Percentiles rank a stretch among this genome's conserved stretches.
Conservation (phyloP, 2,797 vertebrate genomes). For the Crocodylus rhombifer region DNA sequence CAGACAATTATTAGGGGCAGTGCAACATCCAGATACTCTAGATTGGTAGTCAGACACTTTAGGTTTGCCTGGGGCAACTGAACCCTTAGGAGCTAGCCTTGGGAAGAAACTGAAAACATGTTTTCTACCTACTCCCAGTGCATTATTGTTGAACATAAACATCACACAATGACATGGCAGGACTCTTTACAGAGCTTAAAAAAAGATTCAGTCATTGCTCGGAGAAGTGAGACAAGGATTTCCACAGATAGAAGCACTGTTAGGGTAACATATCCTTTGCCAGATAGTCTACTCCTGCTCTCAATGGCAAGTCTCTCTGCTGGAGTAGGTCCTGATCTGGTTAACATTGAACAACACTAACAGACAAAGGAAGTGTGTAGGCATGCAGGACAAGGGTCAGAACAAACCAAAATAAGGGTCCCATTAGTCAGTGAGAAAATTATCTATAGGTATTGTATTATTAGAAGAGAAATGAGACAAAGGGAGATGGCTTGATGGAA, state of each 20-base stretch:
- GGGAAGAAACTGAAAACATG: not conserved
- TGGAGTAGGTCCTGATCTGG: not conserved
- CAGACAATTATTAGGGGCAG: not conserved
- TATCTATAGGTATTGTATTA: slow-evolving; percentile 62
- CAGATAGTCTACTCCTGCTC: not conserved
- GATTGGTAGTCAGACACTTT: not conserved
- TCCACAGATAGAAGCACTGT: not conserved
- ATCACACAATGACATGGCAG: not conserved
- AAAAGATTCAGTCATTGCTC: not conserved
- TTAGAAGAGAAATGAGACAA: slow-evolving; percentile 49
- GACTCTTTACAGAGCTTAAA: not conserved
- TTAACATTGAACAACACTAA: slow-evolving; percentile 15
- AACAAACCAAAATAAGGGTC: slow-evolving; percentile 65
- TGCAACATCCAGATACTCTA: accelerated
- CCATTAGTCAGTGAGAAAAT: slow-evolving; percentile 60
- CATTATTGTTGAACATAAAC: not conserved
- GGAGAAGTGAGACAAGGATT: not conserved
- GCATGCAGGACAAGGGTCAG: slow-evolving; percentile 55
- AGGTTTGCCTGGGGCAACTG: not conserved
- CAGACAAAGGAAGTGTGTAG: slow-evolving; percentile 36
- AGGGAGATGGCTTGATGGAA: not conserved
- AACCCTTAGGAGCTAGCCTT: not conserved
- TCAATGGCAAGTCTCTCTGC: slow-evolving; percentile 28
- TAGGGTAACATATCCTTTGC: no score
- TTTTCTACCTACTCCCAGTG: not conserved